Base-by-base conservation (phyloP, 2,888 invertebrate genomes). In the Melangyna quadrimaculata region DNA sequence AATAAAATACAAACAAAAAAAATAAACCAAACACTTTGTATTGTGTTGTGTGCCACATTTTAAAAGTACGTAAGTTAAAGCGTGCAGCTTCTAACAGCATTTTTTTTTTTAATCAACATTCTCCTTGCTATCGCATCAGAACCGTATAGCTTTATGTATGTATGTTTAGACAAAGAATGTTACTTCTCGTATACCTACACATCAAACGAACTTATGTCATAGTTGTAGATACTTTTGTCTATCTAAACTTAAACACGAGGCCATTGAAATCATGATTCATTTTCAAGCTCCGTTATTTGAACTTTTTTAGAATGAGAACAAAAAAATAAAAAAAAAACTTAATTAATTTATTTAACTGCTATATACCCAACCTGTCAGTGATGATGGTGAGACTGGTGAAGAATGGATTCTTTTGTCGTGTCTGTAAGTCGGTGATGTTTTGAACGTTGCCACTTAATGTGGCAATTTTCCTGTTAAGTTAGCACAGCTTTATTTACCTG, bases 401-500 rank as follows among this genome's bases (percentile, higher is more conserved):
- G 14, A 65, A 29, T 55, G 29, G 55, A 29, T 55, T 27, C 37
- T 43, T 19, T 57, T 51, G 43, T 48, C 19, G 14, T 17, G 6
- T 3, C 27, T 6, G 27, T 27, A 3, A 3, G 27, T 43, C 1
- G 10, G 32, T 67, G 55, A 55, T 59, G 35, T 35, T 59, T 35
- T 59, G 3, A 35, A 32, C 37, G 48, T n/a, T 24, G 57, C 37
- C 37, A 59, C 61, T 59, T 17, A 29, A 37, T 35, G 51, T 51
- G 35, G 32, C 24, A 67, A n/a, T 51, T 48, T 32, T 43, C 35
- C 32, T 37, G 17, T 32, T 65, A 45, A 51, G 8, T 75, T 57
- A 75, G 57, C 37, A 19, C 59, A 59, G 59, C 51, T 69, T 55
- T 69, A 65, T 71, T 78, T 72, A 81, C 81, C 75, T 81, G 71